These are phyloP conservation scores for Aurelia coerulea DNA, from an alignment of 30 jellyfish, hydroid and myxozoan species.

Conservation along the genomic window DNA sequence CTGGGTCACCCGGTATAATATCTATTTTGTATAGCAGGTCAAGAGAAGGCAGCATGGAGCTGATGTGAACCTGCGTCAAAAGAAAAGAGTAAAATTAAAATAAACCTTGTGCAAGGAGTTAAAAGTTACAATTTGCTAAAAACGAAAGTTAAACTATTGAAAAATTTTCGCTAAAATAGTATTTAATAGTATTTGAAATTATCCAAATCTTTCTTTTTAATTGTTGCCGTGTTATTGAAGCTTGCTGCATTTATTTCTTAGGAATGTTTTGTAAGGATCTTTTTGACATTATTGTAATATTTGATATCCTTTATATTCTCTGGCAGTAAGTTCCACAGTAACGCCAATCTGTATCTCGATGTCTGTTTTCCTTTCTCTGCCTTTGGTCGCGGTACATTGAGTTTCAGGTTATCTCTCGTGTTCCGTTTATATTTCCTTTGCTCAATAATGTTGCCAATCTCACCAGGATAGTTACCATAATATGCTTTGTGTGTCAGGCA, in stretches of 20 bases:
- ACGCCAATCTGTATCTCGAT: background rate
- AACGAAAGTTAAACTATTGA: too few relatives aligned
- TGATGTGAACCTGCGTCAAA: too few relatives aligned
- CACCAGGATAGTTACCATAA: slow-evolving; percentile 28
- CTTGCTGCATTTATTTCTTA: slow-evolving; percentile 3
- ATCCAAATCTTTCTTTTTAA: too few relatives aligned
- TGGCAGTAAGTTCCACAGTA: slow-evolving; percentile 15
- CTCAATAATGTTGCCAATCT: slow-evolving; percentile 11
- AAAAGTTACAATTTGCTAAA: too few relatives aligned
- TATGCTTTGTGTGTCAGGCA: slow-evolving; percentile 24
- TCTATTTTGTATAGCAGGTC: too few relatives aligned
- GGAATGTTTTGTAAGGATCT: background rate
- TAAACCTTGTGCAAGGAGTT: too few relatives aligned
- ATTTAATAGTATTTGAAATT: too few relatives aligned
- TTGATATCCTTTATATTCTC: background rate
- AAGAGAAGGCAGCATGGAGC: too few relatives aligned
- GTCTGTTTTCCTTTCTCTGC: slow-evolving; percentile 6
- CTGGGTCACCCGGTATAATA: too few relatives aligned
- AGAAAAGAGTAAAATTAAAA: too few relatives aligned
- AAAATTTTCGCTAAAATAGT: too few relatives aligned
- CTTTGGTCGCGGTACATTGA: slow-evolving; percentile 33
- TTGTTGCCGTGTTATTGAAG: too few relatives aligned
- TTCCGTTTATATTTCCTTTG: background rate
- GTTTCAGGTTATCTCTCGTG: slow-evolving; percentile 25
- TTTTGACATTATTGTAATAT: background rate